Evolutionary conservation across 1,140 invertebrate genomes (phyloP).

Genomic region (Saccostrea cuccullata): DNA sequence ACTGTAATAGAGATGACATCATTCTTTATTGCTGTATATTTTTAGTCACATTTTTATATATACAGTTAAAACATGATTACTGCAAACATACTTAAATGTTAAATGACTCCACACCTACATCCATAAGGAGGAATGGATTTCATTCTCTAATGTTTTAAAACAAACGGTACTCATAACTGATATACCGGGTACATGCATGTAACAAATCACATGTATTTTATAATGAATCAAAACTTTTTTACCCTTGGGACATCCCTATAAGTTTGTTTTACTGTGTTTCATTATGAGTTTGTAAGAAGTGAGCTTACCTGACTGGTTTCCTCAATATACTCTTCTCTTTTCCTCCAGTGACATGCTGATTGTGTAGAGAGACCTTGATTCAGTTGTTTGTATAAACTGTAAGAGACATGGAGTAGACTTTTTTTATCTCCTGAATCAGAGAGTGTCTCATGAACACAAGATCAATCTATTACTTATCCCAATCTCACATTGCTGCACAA

Average conservation of each 20-base stretch:
- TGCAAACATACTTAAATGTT: no score
- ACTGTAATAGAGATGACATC: background rate
- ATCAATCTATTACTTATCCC: background rate
- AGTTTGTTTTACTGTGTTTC: no score
- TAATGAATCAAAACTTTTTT: no score
- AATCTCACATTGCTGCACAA: slow-evolving; percentile 12
- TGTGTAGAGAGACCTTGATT: background rate
- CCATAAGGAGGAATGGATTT: background rate
- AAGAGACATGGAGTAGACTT: background rate
- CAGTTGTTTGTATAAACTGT: background rate
- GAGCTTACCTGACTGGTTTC: background rate
- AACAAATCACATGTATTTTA: no score
- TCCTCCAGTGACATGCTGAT: background rate
- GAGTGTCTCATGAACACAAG: background rate
- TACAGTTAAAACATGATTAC: no score
- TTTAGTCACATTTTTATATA: background rate
- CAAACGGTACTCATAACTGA: no score
- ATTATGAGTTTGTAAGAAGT: background rate
- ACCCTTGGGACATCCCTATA: no score
- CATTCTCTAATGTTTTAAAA: no score
- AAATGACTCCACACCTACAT: background rate
- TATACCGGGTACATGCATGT: no score
- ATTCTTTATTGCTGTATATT: background rate
- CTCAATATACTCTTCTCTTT: background rate
- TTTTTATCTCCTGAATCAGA: background rate